phyloP scores from a whole-genome alignment of 1,140 invertebrate genomes.

The Drosophila bocki region DNA sequence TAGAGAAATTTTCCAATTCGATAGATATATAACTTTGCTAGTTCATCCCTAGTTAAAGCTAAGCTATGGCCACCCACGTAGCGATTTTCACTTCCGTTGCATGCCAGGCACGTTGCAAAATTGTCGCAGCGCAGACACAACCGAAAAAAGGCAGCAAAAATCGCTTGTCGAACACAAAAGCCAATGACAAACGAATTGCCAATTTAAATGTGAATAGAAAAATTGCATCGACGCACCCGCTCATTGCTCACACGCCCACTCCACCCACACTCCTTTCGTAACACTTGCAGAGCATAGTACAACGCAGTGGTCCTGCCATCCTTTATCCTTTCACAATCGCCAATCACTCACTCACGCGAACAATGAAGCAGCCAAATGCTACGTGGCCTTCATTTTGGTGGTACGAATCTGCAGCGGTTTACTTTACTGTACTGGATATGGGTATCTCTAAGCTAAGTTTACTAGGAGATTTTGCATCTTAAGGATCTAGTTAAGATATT shows the following conservation, averaged over 20 bases:
- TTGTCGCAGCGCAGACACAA: slow-evolving; percentile 69
- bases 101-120: slow-evolving; percentile 82
- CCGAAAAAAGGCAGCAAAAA: slow-evolving; percentile 39
- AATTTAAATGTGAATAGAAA: slow-evolving; percentile 83
- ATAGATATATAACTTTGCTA: slow-evolving; percentile 1
- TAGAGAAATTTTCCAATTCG: too few relatives aligned
- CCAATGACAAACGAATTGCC: slow-evolving; percentile 78
- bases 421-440: slow-evolving; percentile 5
- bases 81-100: slow-evolving; percentile 72
- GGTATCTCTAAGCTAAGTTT: background rate
- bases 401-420: slow-evolving; percentile 1
- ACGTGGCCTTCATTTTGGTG: slow-evolving; percentile 25
- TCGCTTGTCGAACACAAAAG: slow-evolving; percentile 60
- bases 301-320: slow-evolving; percentile 16
- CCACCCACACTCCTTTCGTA: slow-evolving; percentile 5
- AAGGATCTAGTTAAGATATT: background rate
- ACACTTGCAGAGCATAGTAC: background rate
- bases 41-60: slow-evolving; percentile 12
- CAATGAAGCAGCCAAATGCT: slow-evolving; percentile 47
- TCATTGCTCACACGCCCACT: slow-evolving; percentile 15
- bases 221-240: slow-evolving; percentile 62
- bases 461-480: background rate
- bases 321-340: slow-evolving; percentile 72
- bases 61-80: slow-evolving; percentile 66
- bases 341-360: slow-evolving; percentile 70